These are phyloP conservation scores for Phragmatobia fuliginosa DNA, from an alignment of 2,888 invertebrate species.

Conservation along the genomic window DNA sequence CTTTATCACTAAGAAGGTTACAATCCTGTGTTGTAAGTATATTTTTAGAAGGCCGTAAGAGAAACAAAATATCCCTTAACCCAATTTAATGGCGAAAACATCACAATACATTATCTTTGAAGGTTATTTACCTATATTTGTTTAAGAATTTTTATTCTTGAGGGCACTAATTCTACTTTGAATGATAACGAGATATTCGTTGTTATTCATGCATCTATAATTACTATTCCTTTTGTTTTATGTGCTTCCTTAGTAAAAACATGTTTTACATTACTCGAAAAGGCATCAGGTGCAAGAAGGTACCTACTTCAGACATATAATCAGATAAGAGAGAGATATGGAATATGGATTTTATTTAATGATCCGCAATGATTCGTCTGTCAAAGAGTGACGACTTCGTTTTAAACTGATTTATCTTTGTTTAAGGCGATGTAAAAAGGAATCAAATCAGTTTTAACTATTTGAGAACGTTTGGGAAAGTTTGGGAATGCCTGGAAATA, in stretches of 20 bases:
- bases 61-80: slow-evolving; percentile 41
- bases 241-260: neutral
- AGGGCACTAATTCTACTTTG: neutral
- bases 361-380: neutral
- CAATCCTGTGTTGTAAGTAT: slow-evolving; percentile 47
- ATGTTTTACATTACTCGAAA: neutral
- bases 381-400: neutral
- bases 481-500: too few relatives aligned
- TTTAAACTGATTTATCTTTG: neutral
- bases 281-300: neutral
- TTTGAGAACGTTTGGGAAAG: too few relatives aligned
- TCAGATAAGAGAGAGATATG: too few relatives aligned
- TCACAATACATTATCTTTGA: slow-evolving; percentile 7
- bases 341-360: neutral
- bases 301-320: neutral
- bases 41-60: slow-evolving; percentile 43
- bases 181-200: neutral
- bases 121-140: neutral
- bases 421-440: too few relatives aligned
- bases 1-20: slow-evolving; percentile 72
- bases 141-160: neutral
- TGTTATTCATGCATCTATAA: neutral
- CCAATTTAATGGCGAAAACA: slow-evolving; percentile 30
- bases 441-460: too few relatives aligned
- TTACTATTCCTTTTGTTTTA: neutral